Conservation (phyloP, 2,888 invertebrate genomes). For the Metallyticus violacea region DNA sequence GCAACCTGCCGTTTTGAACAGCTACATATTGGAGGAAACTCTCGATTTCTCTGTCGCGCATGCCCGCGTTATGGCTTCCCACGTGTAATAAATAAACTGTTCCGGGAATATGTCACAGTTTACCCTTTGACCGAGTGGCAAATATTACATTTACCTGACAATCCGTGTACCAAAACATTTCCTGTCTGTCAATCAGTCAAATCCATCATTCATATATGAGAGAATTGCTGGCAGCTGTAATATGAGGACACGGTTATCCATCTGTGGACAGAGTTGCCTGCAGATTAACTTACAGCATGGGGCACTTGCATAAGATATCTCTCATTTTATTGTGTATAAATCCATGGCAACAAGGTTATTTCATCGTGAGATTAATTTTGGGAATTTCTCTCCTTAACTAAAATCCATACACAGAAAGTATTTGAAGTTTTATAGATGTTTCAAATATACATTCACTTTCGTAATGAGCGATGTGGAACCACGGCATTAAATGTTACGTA, state of each 20-base stretch:
- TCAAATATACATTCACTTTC: no score
- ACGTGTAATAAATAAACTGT: background rate
- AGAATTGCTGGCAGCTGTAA: background rate
- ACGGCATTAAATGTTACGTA: no score
- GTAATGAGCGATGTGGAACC: no score
- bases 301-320: no score
- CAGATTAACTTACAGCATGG: background rate
- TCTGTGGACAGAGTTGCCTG: background rate
- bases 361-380: no score
- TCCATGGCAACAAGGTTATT: no score
- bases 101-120: background rate
- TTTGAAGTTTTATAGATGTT: no score
- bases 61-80: background rate
- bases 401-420: no score
- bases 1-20: background rate
- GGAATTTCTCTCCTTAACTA: no score
- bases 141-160: background rate
- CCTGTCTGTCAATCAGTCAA: background rate
- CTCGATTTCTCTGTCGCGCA: background rate
- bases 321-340: no score
- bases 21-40: background rate
- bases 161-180: background rate
- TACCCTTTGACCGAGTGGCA: background rate
- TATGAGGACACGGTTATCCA: background rate
- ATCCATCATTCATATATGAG: background rate